Percentiles rank a stretch among this genome's conserved stretches.
These are phyloP conservation scores for Anneissia japonica DNA, from an alignment of 35 echinoderm and acorn worm species.

Conservation along the genomic window DNA sequence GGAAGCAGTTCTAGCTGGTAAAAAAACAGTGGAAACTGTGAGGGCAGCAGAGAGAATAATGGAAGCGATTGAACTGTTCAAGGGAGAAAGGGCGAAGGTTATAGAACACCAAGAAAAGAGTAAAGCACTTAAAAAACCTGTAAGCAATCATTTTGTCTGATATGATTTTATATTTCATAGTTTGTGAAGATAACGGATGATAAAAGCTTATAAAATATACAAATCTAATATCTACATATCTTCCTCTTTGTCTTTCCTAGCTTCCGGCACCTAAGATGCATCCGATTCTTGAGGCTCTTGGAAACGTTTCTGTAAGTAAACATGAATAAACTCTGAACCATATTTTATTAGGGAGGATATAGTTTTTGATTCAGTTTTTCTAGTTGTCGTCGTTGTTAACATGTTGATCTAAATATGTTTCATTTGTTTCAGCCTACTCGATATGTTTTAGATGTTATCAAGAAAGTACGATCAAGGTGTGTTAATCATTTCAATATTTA, in stretches of 20 bases:
- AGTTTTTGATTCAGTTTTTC: too few species aligned
- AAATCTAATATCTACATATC: neutral
- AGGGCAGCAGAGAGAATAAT: constrained; percentile 90
- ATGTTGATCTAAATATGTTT: neutral
- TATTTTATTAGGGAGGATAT: too few species aligned
- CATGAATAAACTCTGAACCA: neutral
- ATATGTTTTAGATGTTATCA: constrained; percentile 73
- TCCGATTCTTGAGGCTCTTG: constrained; percentile 78
- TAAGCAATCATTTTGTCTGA: too few species aligned
- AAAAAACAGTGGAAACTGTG: constrained; percentile 76
- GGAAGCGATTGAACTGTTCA: constrained; percentile 85
- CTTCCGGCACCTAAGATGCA: constrained; percentile 64
- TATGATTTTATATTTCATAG: too few species aligned
- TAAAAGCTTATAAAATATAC: neutral
- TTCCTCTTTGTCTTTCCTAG: constrained; percentile 30
- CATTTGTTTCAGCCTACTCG: constrained; percentile 60
- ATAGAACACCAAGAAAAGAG: constrained; percentile 41
- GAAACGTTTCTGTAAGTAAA: constrained; percentile 74
- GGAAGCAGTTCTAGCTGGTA: constrained; percentile 69
- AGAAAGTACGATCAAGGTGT: constrained; percentile 88
- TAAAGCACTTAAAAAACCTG: constrained; percentile 58
- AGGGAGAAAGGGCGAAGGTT: constrained; percentile 75
- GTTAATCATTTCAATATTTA: neutral
- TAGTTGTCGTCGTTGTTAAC: too few species aligned
- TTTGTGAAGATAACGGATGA: too few species aligned